A percentile compares a stretch with the other conserved stretches of the same genome.
phyloP scores from a whole-genome alignment of 1,140 invertebrate species.

The Acromyrmex heyeri region DNA sequence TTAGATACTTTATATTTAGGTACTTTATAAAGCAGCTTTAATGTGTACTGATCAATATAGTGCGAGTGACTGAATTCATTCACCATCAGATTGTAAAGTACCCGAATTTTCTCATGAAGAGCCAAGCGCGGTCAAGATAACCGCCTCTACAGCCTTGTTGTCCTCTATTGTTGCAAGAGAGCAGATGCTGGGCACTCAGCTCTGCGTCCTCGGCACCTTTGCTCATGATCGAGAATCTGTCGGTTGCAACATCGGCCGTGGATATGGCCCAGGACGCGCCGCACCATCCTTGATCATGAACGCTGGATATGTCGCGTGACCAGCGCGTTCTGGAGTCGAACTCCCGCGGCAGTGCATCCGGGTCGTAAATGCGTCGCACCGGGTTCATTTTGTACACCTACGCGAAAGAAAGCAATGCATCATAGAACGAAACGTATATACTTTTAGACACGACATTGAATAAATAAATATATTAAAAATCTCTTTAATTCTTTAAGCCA shows the following conservation, averaged over 20 bases:
- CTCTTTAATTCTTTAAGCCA: too few species aligned
- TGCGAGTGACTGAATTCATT: too few species aligned
- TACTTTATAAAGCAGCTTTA: too few species aligned
- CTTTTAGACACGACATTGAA: too few species aligned
- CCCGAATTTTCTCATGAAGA: slow-evolving; percentile 94
- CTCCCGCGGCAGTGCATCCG: slow-evolving; percentile 87
- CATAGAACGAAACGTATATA: too few species aligned
- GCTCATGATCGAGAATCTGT: slow-evolving; percentile 94
- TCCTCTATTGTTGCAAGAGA: slow-evolving; percentile 93
- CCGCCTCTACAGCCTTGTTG: slow-evolving; percentile 95
- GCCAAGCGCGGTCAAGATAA: slow-evolving; percentile 96
- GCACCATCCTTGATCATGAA: slow-evolving; percentile 97
- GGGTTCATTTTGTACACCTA: slow-evolving; percentile 91
- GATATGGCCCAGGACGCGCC: slow-evolving; percentile 97
- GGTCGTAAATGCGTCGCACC: slow-evolving; percentile 89
- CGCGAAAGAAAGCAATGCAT: neutral
- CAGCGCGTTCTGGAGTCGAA: slow-evolving; percentile 93
- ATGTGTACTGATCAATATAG: too few species aligned
- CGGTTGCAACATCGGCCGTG: slow-evolving; percentile 93
- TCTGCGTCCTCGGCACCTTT: slow-evolving; percentile 90
- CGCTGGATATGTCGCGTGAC: slow-evolving; percentile 90
- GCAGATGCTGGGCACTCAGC: slow-evolving; percentile 94
- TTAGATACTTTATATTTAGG: too few species aligned
- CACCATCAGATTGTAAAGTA: slow-evolving; percentile 81
- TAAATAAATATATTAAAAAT: too few species aligned